Base-by-base conservation (phyloP, 2,113 vertebrate genomes). In the Andinoacara biseriatus region DNA sequence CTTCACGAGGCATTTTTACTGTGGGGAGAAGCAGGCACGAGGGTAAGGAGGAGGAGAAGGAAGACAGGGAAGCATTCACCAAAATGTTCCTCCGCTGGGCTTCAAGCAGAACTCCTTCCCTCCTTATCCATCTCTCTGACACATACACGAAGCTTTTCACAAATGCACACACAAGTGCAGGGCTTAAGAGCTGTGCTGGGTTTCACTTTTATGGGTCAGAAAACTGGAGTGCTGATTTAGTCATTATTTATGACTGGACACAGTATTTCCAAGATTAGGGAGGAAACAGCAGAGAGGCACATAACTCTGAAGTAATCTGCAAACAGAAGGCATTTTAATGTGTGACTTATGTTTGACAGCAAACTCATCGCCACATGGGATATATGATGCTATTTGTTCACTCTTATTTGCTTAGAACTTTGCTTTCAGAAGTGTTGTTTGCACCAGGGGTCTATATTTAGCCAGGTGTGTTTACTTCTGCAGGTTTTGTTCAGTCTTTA, bases 231-330 rank as follows among this genome's bases (percentile, higher is more conserved):
- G 87, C 86, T 86, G 87, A 92, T 90, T 92, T 85, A 87, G 91
- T 88, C 83, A 85, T 94, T 95, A 92, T 92, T 93, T 87, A 94
- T 92, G 87, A 92, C 77, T 31, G 82, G 86, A 78, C 24, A 15
- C 24, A 2, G 65, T 59, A 24, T 86, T 76, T 58, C 59, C 78
- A 46, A 82, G 89, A 87, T 80, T 85, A 87, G 81, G 86, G 46
- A 78, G 62, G 31, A 83, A 82, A 61, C 33, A 14, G 38, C n/a
- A n/a, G 18, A n/a, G 57, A 69, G 74, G 62, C 33, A 59, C 56
- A 81, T 26, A 86, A 60, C 24, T 74, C 22, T 24, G 40, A 38
- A 58, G 26, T 82, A 5, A 17, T 24, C 62, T 78, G 46, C 20
- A 79, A 62, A 88, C 33, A 75, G 40, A 3, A 18, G 74, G 10